A percentile compares a stretch with the other conserved stretches of the same genome.
phyloP scores from a whole-genome alignment of 2,113 vertebrate species.

The Pluvialis apricaria region DNA sequence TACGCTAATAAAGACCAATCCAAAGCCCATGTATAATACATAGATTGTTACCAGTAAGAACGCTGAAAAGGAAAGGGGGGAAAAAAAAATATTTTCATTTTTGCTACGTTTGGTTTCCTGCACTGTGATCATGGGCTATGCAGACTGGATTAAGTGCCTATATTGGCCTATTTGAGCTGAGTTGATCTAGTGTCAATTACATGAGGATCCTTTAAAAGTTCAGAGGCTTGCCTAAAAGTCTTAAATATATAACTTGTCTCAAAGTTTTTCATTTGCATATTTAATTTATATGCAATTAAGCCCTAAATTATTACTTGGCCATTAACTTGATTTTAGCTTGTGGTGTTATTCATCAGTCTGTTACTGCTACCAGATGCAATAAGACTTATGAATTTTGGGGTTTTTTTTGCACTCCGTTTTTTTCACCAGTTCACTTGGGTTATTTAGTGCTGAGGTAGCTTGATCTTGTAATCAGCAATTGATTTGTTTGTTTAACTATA shows the following conservation, averaged over 20 bases:
- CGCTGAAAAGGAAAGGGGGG: background rate
- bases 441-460: background rate
- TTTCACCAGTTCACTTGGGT: background rate
- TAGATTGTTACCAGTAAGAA: background rate
- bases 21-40: background rate
- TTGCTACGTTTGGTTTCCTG: background rate
- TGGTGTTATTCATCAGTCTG: background rate
- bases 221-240: background rate
- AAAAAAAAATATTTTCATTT: background rate
- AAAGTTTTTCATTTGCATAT: background rate
- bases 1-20: background rate
- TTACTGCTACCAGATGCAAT: background rate
- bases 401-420: background rate
- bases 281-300: background rate
- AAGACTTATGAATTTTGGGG: background rate
- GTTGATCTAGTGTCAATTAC: background rate
- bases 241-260: background rate
- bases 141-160: background rate
- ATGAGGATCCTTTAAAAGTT: background rate
- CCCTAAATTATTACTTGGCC: background rate
- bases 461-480: background rate
- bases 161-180: background rate
- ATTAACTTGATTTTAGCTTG: slow-evolving; percentile 2
- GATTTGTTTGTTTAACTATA: background rate
- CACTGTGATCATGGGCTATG: background rate